Conservation (phyloP, 2,113 vertebrate genomes). For the Aix galericulata region DNA sequence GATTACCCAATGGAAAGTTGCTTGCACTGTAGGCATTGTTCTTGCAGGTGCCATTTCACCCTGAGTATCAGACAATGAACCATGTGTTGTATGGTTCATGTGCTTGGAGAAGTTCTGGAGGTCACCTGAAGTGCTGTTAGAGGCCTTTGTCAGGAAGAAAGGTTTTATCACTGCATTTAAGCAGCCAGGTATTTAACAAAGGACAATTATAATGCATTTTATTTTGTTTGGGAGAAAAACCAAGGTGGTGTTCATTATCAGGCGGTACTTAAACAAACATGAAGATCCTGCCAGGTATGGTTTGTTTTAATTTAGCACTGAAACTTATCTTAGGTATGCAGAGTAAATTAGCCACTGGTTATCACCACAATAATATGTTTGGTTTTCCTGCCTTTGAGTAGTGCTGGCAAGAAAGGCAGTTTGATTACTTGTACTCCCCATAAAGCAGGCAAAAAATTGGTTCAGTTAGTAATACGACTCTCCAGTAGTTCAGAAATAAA, state of each 20-base stretch:
- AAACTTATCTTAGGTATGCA: constrained; percentile 38
- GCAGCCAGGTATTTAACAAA: constrained; percentile 18
- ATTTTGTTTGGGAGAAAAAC: not conserved
- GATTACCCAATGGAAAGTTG: not conserved
- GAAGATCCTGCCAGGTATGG: constrained; percentile 17
- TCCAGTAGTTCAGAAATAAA: not conserved
- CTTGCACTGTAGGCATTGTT: not conserved
- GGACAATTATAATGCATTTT: not conserved
- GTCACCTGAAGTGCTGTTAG: not conserved
- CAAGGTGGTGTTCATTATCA: not conserved
- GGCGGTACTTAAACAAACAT: constrained; percentile 23
- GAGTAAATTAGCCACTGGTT: constrained; percentile 42
- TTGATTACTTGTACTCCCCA: not conserved
- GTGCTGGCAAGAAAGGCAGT: not conserved
- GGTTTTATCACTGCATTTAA: not conserved
- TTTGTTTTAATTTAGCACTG: constrained; percentile 27
- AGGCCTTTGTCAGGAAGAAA: not conserved
- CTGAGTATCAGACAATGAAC: not conserved
- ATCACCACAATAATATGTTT: constrained; percentile 7
- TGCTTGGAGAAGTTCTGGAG: not conserved
- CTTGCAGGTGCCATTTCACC: constrained; percentile 45
- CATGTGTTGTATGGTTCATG: not conserved
- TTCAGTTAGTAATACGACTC: not conserved
- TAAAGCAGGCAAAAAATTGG: not conserved
- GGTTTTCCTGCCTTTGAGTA: constrained; percentile 36